phyloP scores from a whole-genome alignment of 2,888 invertebrate species.

The Meteorus cinctellus region DNA sequence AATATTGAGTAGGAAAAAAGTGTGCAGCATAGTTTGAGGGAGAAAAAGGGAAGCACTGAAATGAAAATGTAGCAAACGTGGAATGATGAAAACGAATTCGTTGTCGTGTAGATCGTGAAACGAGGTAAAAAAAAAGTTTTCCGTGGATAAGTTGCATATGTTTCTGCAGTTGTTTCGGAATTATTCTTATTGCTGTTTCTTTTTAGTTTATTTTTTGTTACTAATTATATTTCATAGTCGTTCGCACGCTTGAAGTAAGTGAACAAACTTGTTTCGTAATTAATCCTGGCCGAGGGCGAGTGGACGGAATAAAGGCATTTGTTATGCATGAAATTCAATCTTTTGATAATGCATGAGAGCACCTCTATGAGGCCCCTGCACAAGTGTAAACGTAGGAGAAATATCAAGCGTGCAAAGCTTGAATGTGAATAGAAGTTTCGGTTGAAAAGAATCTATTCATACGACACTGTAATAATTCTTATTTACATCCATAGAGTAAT shows the following conservation, averaged over 20 bases:
- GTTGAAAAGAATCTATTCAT: not conserved
- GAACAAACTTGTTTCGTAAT: conserved; percentile 6
- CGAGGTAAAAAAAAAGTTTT: no score
- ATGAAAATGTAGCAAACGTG: not conserved
- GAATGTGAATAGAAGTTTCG: not conserved
- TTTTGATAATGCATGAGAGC: conserved; percentile 10
- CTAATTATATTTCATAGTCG: not conserved
- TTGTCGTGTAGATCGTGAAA: no score
- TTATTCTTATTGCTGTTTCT: not conserved
- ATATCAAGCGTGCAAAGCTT: not conserved
- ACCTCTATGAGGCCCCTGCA: not conserved
- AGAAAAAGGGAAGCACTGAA: not conserved
- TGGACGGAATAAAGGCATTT: not conserved
- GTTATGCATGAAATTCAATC: conserved; percentile 5
- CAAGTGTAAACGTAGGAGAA: not conserved
- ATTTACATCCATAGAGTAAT: not conserved
- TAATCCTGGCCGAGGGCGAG: conserved; percentile 10
- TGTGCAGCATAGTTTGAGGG: not conserved
- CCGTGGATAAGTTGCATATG: no score
- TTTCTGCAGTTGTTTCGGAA: no score
- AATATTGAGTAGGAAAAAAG: not conserved
- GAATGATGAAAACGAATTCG: no score
- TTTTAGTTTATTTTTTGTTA: not conserved
- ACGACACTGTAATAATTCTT: not conserved
- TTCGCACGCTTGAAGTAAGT: not conserved